Base-by-base conservation (phyloP, 2,888 invertebrate species). In the Stegana nigrithorax region DNA sequence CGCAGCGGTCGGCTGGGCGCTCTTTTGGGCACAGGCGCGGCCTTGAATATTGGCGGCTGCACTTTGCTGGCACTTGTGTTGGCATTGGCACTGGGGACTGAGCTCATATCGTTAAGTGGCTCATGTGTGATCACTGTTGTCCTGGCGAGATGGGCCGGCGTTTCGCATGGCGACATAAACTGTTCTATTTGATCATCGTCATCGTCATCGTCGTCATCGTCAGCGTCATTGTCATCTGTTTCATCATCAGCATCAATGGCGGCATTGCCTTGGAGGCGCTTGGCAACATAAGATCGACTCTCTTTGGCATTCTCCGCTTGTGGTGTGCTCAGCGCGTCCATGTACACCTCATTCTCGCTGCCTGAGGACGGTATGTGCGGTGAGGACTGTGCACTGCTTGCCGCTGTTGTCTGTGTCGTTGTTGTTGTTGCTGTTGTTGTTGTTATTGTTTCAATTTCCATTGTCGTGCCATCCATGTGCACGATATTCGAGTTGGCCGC, bases 341-440 rank as follows among this genome's bases (percentile, higher is more conserved):
- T 77, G 64, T 75, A 85, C 17, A 82, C 78, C 57, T 85, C 85
- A 45, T 79, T 83, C 36, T 85, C 84, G 59, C 84, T 85, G 44
- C 81, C 78, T 2, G 78, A 80, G 0, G 81, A 81, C 1, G 69
- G 70, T 36, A 71, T 67, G 12, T 71, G 63, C 7, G 68, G 67
- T 2, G 67, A 66, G 7, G 70, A 65, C n/a, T 72, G 73, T 6
- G 60, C 63, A n/a, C 51, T 62, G 4, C 14, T 36, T 51, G 64
- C 2, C 7, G 78, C 75, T 4, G 78, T 75, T 7, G 55, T 12
- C 6, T 44, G 7, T 27, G 61, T 19, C 14, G 14, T 17, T 26
- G 29, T 23, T 21, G 10, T 5, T 29, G 60, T 25, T 7, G 63
- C 4, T 21, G 45, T 45, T 4, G 4, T 39, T 14, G 39, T n/a